phyloP scores from a whole-genome alignment of 2,797 vertebrate species.

The Antrozous pallidus region DNA sequence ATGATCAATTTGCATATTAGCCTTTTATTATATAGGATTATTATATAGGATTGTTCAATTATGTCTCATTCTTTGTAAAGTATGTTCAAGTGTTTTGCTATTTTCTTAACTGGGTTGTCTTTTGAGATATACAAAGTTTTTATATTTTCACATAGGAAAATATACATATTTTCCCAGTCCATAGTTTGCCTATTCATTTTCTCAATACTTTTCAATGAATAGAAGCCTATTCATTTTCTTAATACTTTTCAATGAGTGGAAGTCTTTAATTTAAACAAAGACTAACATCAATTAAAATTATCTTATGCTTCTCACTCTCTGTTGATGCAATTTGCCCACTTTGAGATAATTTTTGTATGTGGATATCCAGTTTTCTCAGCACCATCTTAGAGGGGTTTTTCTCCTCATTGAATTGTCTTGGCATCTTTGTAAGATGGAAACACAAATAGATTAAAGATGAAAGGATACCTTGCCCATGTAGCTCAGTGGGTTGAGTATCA shows the following conservation, averaged over 20 bases:
- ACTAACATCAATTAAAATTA: neutral
- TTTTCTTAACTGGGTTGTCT: neutral
- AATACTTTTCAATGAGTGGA: too few relatives aligned
- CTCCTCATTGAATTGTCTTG: neutral
- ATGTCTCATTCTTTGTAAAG: neutral
- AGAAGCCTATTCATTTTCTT: too few relatives aligned
- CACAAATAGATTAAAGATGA: too few relatives aligned
- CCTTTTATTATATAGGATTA: too few relatives aligned
- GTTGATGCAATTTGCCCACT: neutral
- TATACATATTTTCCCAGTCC: neutral
- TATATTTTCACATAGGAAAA: neutral
- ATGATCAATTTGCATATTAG: too few relatives aligned
- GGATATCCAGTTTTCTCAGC: neutral
- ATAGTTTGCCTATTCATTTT: neutral
- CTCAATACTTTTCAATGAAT: neutral
- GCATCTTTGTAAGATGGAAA: neutral
- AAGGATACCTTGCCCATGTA: too few relatives aligned
- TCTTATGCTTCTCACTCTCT: neutral
- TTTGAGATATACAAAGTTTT: neutral
- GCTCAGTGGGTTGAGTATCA: too few relatives aligned
- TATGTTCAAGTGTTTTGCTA: neutral
- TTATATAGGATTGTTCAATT: neutral
- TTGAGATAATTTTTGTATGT: neutral
- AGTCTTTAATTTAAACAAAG: neutral
- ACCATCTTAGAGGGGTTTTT: neutral